Evolutionary conservation across 2,113 vertebrate species (phyloP), one percentile per base, ranked within the genome.

Genomic region (Callopanchax toddi): DNA sequence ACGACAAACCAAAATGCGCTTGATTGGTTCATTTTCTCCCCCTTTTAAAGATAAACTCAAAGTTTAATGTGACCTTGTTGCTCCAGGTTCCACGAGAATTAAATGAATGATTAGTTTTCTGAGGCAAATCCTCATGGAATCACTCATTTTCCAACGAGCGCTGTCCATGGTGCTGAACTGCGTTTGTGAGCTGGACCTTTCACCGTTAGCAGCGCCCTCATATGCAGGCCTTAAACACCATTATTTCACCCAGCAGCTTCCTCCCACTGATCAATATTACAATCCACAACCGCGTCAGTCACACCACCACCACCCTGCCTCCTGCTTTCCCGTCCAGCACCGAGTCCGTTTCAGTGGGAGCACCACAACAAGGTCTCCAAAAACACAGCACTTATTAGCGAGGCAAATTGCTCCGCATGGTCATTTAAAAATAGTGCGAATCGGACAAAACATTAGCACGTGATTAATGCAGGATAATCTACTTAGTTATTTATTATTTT

Each of bases 231-330:
- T 71, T 72, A 85, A 85, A 84, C 84, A 76, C 76, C 76, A 84
- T 81, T 81, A 84, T 87, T 85, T 84, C 76, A 87, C 71, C 81
- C 86, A 84, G 78, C 83, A 86, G 87, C 81, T 78, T 76, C 74
- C 66, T 78, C 60, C 67, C 79, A 81, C 55, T 59, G 81, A 89
- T 89, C 88, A 86, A 89, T 89, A 88, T 81, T 82, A 87, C 87
- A 86, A 89, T 86, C 65, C 85, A 83, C 84, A 77, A 77, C 52
- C 51, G 71, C 65, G 86, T 89, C 86, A 81, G 77, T 86, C 83
- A 83, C 83, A 67, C 50, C 55, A 60, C 40, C 50, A 4, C 29
- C 56, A 60, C 40, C 73, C 74, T 46, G 58, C 71, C 78, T 63
- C 67, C 75, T 59, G 51, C 65, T 66, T 61, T 74, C 73, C 51